Conservation (phyloP, 2,797 vertebrate genomes). For the Cryptoprocta ferox region DNA sequence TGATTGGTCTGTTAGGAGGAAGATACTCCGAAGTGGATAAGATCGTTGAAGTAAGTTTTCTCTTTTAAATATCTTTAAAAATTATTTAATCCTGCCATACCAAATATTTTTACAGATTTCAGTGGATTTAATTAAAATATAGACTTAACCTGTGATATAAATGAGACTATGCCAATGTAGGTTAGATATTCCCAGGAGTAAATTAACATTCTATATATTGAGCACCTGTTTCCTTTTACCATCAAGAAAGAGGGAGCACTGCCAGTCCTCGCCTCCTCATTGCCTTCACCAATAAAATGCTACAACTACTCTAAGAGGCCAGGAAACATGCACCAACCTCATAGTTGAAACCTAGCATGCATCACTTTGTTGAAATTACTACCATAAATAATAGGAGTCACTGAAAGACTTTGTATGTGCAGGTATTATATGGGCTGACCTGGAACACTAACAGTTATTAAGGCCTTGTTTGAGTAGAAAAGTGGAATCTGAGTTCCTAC, state of each 20-base stretch:
- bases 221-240: not conserved
- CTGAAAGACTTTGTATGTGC: slow-evolving; percentile 3
- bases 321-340: not conserved
- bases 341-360: not conserved
- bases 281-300: not conserved
- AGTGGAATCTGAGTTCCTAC: not conserved
- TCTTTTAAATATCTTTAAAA: slow-evolving; percentile 2
- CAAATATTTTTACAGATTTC: slow-evolving; percentile 52
- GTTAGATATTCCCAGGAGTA: slow-evolving; percentile 7
- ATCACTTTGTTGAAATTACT: slow-evolving; percentile 24
- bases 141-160: not conserved
- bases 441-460: not conserved
- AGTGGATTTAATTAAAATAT: slow-evolving; percentile 39
- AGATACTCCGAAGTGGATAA: slow-evolving; percentile 91
- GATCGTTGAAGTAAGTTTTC: slow-evolving; percentile 91
- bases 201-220: not conserved
- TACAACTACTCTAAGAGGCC: not conserved
- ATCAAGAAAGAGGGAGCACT: not conserved
- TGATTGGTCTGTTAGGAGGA: slow-evolving; percentile 97
- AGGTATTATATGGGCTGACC: not conserved
- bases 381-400: not conserved
- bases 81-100: not conserved
- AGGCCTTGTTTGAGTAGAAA: slow-evolving; percentile 21
- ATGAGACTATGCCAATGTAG: not conserved
- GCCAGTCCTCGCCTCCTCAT: not conserved